Conservation (phyloP, 2,888 invertebrate species). For the Lycophotia porphyrea region DNA sequence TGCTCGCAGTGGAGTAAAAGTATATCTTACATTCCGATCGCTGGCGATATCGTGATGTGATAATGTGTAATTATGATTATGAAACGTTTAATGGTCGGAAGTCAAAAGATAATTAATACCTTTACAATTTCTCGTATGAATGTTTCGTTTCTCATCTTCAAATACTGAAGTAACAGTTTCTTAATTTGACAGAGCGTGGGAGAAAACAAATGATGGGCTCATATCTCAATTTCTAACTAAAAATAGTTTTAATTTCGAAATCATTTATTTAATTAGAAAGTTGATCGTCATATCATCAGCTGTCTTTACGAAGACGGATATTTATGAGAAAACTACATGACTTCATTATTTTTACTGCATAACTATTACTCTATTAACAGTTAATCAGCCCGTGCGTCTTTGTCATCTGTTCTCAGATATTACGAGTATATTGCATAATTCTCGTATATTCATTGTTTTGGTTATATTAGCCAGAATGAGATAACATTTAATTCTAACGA, state of each 20-base stretch:
- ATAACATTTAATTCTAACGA: constrained; percentile 82
- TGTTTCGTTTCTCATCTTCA: constrained; percentile 8
- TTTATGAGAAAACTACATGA: constrained; percentile 54
- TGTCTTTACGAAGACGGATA: constrained; percentile 39
- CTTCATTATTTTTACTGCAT: constrained; percentile 43
- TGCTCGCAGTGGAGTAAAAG: constrained; percentile 28
- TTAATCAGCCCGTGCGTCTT: constrained; percentile 56
- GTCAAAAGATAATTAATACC: constrained; percentile 37
- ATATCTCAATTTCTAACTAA: constrained; percentile 30
- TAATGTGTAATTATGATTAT: constrained; percentile 48
- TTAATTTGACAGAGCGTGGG: constrained; percentile 39
- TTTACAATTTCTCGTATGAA: constrained; percentile 23
- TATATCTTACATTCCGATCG: constrained; percentile 45
- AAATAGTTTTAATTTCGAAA: constrained; percentile 36
- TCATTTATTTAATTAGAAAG: constrained; percentile 60
- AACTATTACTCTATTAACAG: constrained; percentile 57
- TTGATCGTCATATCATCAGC: constrained; percentile 28
- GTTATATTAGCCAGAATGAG: constrained; percentile 82
- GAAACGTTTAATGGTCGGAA: constrained; percentile 40
- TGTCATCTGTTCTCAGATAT: constrained; percentile 71
- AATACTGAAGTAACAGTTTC: constrained; percentile 15
- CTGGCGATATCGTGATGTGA: constrained; percentile 43
- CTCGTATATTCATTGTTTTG: constrained; percentile 81
- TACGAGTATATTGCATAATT: constrained; percentile 67
- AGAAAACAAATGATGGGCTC: constrained; percentile 26